A percentile compares a stretch with the other conserved stretches of the same genome.
phyloP scores from a whole-genome alignment of 2,113 vertebrate species.

The Charadrius vociferus region DNA sequence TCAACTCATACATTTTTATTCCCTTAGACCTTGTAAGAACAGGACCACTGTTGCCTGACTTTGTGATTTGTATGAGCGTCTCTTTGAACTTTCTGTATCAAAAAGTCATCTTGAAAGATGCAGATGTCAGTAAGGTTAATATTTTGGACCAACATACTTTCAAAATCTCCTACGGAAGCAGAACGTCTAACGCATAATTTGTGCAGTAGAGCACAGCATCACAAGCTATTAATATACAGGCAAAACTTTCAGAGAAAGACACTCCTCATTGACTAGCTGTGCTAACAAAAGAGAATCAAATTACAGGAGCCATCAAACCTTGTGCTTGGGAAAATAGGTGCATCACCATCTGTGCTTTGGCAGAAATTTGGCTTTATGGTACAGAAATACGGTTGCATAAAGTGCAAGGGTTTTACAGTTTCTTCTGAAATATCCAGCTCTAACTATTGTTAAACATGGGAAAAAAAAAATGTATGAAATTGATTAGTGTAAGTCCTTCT shows the following conservation, averaged over 20 bases:
- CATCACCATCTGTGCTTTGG: not conserved
- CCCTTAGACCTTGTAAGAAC: not conserved
- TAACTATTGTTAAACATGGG: not conserved
- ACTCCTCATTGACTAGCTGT: not conserved
- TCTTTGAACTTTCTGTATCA: not conserved
- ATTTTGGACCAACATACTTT: constrained; percentile 1
- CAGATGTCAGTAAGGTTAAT: not conserved
- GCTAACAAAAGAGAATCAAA: constrained; percentile 6
- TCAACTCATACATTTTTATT: not conserved
- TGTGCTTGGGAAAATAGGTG: not conserved
- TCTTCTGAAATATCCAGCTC: not conserved
- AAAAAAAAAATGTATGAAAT: not conserved
- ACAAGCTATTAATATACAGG: not conserved
- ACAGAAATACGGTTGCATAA: not conserved
- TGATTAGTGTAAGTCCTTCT: not conserved
- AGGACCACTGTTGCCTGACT: not conserved
- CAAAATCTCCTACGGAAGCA: not conserved
- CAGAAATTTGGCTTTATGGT: not conserved
- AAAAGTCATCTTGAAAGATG: not conserved
- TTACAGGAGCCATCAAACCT: not conserved
- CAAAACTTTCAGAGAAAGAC: constrained; percentile 25
- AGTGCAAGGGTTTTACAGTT: not conserved
- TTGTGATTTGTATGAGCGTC: not conserved
- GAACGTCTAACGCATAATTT: not conserved
- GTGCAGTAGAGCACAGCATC: not conserved